These are phyloP conservation scores for Centrocercus urophasianus DNA, from an alignment of 2,113 vertebrate genomes.

Conservation along the genomic window DNA sequence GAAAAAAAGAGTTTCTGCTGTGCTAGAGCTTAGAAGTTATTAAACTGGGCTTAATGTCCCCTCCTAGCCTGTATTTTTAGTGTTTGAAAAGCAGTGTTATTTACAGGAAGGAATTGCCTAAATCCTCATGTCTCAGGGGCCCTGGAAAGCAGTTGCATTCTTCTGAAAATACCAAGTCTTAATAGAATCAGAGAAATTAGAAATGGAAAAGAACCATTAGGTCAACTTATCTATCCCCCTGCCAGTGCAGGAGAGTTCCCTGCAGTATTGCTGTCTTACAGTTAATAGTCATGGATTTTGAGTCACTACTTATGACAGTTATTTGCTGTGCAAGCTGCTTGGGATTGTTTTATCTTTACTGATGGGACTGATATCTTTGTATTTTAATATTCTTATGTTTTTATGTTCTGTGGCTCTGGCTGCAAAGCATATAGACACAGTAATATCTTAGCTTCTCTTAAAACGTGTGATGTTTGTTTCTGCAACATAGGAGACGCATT, in stretches of 20 bases:
- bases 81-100: constrained; percentile 58
- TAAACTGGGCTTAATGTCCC: constrained; percentile 49
- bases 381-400: constrained; percentile 12
- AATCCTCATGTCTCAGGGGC: constrained; percentile 51
- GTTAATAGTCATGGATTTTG: constrained; percentile 39
- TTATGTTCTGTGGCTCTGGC: neutral
- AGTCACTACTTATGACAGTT: constrained; percentile 8
- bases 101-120: constrained; percentile 66
- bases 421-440: neutral
- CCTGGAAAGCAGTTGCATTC: constrained; percentile 43
- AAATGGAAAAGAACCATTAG: constrained; percentile 56
- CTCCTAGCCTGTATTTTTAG: constrained; percentile 23
- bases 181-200: constrained; percentile 68
- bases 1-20: constrained; percentile 38
- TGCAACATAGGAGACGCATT: neutral
- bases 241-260: constrained; percentile 29
- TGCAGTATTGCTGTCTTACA: constrained; percentile 6
- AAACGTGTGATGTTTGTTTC: neutral
- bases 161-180: constrained; percentile 42
- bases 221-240: constrained; percentile 45
- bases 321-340: constrained; percentile 14
- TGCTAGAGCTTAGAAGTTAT: constrained; percentile 45
- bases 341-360: constrained; percentile 21
- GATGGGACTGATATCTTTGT: neutral
- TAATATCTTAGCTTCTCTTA: neutral